Conservation (phyloP, 2,888 invertebrate genomes). For the Caenorhabditis macrosperma region DNA sequence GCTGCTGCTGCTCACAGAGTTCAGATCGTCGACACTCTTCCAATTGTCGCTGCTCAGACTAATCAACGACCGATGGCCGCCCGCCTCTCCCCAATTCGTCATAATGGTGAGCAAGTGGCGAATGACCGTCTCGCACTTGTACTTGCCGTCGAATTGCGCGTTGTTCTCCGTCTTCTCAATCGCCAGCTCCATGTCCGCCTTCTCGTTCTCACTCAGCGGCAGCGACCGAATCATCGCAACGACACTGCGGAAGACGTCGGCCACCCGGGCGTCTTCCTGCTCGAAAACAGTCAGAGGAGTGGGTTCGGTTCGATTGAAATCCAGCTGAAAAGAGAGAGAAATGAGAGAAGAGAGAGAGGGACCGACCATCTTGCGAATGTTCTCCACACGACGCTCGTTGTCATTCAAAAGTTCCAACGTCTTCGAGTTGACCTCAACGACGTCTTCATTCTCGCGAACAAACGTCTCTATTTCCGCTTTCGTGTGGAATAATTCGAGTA, state of each 20-base stretch:
- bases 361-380: not conserved
- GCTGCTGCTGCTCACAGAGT: not conserved
- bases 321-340: not conserved
- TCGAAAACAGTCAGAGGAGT: constrained; percentile 12
- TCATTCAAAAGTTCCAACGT: not conserved
- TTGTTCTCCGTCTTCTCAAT: constrained; percentile 7
- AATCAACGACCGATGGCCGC: not conserved
- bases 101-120: constrained; percentile 20
- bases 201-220: not conserved
- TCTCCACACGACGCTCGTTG: not conserved
- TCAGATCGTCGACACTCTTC: not conserved
- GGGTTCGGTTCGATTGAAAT: not conserved
- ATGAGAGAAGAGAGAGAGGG: too few species aligned
- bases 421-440: not conserved
- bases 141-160: not conserved
- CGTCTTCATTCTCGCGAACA: not conserved
- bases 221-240: constrained; percentile 1
- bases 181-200: not conserved
- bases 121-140: constrained; percentile 25
- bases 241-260: not conserved
- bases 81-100: constrained; percentile 1
- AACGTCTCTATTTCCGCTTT: constrained; percentile 18
- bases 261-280: constrained; percentile 14
- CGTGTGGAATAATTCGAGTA: not conserved
- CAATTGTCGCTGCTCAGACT: constrained; percentile 2